Evolutionary conservation across 2,113 vertebrate genomes (phyloP), one percentile per base, ranked within the genome.

Genomic region (Naja naja): DNA sequence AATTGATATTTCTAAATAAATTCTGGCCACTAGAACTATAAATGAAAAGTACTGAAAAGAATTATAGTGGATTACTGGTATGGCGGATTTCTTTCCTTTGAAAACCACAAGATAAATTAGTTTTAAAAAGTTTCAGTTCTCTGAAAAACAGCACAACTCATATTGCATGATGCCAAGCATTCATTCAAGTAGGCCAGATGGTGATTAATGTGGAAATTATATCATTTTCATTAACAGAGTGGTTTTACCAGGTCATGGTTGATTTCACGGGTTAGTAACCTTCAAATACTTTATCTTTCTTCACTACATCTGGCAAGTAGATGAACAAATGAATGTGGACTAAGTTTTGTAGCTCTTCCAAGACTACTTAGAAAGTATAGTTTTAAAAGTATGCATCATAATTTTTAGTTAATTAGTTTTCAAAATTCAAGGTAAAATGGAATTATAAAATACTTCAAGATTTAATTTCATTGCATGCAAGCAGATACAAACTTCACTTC

Each of bases 211-310:
- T 27, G 86, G 14, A 94, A 85, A 90, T 9, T 30, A 91, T 87
- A 23, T 56, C 43, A 88, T 58, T 88, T 95, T 34, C 81, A 88
- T 52, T 89, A 64, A 87, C 3, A 88, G 25, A 94, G 25, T 49
- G 8, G 2, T 92, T 95, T 94, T 43, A 90, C 30, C 43, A 92
- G 34, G 18, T 93, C 64, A 95, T 23, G 52, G 81, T 0, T 95
- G 54, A 85, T 95, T 96, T 94, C 22, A 87, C n/a, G 25, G n/a
- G 18, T 93, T 89, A 94, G 90, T 95, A 94, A 58, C 87, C 25
- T 89, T 16, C 45, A 45, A 88, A 22, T 52, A 85, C 74, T 91
- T 93, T 85, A 12, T 74, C 52, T 95, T 94, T 94, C 91, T 81
- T 23, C 23, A 64, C 4, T 88, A n/a, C 0, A 22, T 54, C 47